Evolutionary conservation across 2,888 invertebrate genomes (phyloP), one percentile per base, ranked within the genome.

Genomic region (Papilio protenor): DNA sequence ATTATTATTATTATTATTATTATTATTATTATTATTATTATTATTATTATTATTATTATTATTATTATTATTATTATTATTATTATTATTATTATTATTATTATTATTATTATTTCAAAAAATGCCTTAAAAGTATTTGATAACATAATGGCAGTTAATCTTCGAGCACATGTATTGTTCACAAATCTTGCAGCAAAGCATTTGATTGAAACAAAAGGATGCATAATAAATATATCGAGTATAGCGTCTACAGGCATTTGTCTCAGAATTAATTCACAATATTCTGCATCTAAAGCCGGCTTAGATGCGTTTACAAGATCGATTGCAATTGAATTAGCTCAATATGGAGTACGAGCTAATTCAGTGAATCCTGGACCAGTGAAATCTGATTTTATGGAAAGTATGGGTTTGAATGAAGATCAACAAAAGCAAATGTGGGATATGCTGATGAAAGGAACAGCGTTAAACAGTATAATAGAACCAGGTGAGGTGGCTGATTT

Each of bases 241-340:
- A 64, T 84, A 33, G 81, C 80, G 8, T 77, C 80, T 6, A 10
- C 74, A 12, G 23, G 6, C 23, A 69, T 80, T 10, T 6, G 82
- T 27, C 47, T 64, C n/a, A n/a, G 75, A 18, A 77, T 57, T 66
- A 82, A 81, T 59, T 85, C 83, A 70, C 76, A 83, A 8, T 85
- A 85, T 70, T 77, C 81, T 45, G 47, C 80, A 1, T 84, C 85
- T 5, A 87, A 87, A 79, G 85, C 85, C 61, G 98, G 97, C 2
- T 91, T 98, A 0, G 98, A 99, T 91, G 98, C 98, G 86, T 96
- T 99, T 82, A 98, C 98, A 0, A 95, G 97, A 84, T 97, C 98
- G 88, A 94, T 96, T 23, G 98, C 98, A 18, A 90, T 98, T 73
- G 98, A 97, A 85, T 90, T 97, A 73, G 97, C 96, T 33, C 81